Percentiles rank a stretch among this genome's conserved stretches.
phyloP scores from a whole-genome alignment of 2,888 invertebrate species.

The Noctua pronuba region DNA sequence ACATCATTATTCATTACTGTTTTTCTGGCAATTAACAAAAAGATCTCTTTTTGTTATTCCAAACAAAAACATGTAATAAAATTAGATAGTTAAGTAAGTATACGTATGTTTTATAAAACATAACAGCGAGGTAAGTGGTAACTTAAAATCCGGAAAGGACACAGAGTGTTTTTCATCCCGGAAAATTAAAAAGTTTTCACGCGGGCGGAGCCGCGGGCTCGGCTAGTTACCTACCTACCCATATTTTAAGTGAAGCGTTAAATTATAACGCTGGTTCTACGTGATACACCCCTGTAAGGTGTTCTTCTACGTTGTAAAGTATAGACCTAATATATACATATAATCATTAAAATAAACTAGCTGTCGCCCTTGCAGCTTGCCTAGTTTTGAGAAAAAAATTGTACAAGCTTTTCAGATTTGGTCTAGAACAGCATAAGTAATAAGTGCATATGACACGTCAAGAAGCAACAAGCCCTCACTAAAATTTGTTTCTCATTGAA shows the following conservation, averaged over 20 bases:
- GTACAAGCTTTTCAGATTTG: background rate
- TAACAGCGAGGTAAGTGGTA: slow-evolving; percentile 36
- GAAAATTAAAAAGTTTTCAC: slow-evolving; percentile 56
- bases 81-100: background rate
- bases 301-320: background rate
- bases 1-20: background rate
- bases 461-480: background rate
- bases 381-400: background rate
- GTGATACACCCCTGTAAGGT: background rate
- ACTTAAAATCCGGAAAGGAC: slow-evolving; percentile 39
- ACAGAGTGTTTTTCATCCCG: slow-evolving; percentile 41
- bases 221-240: slow-evolving; percentile 24
- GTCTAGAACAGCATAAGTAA: too few species aligned
- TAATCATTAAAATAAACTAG: background rate
- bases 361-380: background rate
- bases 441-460: background rate
- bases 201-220: slow-evolving; percentile 16
- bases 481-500: background rate
- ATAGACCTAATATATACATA: background rate
- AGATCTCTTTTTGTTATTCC: background rate
- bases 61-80: background rate
- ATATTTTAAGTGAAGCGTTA: slow-evolving; percentile 24
- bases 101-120: slow-evolving; percentile 8
- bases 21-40: background rate
- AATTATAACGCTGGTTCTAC: slow-evolving; percentile 12